phyloP scores from a whole-genome alignment of 2,113 vertebrate species.

The Strix aluco region DNA sequence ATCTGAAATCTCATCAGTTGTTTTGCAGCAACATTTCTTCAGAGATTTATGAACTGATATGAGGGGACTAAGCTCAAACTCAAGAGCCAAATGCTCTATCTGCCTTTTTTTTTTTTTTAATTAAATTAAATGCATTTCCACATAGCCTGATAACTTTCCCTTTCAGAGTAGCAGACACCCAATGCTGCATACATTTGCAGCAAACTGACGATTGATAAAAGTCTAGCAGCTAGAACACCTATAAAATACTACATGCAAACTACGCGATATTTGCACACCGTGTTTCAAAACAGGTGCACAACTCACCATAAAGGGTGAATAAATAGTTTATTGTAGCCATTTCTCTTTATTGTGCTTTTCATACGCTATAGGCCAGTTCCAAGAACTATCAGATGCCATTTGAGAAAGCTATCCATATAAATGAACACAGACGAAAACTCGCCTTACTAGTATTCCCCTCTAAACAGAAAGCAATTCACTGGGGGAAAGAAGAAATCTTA shows the following conservation, averaged over 20 bases:
- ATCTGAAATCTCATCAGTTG: not conserved
- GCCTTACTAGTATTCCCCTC: not conserved
- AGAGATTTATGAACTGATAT: not conserved
- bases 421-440: slow-evolving; percentile 12
- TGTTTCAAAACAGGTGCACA: not conserved
- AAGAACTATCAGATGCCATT: not conserved
- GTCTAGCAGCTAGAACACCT: too few species aligned
- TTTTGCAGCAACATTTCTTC: not conserved
- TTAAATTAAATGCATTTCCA: not conserved
- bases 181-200: not conserved
- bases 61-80: not conserved
- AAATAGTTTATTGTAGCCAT: not conserved
- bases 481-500: slow-evolving; percentile 12
- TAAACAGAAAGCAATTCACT: slow-evolving; percentile 16
- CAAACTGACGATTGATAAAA: not conserved
- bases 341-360: not conserved
- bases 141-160: not conserved
- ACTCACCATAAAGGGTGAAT: not conserved
- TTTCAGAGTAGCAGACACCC: not conserved
- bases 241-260: not conserved
- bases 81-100: not conserved
- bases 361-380: not conserved
- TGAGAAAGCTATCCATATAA: not conserved
- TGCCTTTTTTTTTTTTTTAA: not conserved
- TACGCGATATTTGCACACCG: not conserved